Conservation (phyloP, 2,888 invertebrate genomes). For the Epinotia demarniana region DNA sequence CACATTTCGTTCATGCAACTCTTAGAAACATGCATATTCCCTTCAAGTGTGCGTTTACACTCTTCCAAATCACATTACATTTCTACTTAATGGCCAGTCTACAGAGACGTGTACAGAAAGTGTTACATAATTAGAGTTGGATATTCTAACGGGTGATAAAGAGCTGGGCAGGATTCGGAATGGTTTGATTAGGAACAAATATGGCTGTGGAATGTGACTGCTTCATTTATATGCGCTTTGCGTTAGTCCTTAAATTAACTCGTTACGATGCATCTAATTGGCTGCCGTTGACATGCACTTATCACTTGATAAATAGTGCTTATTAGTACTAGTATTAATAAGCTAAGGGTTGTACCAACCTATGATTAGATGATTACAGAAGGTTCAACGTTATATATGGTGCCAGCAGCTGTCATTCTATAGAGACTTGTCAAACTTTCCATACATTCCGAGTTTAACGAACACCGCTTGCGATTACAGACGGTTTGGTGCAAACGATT, state of each 20-base stretch:
- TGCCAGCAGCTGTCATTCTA: too few relatives aligned
- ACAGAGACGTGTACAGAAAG: slow-evolving; percentile 27
- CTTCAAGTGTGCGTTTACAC: neutral
- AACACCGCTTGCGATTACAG: too few relatives aligned
- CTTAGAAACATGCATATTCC: neutral
- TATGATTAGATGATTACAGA: too few relatives aligned
- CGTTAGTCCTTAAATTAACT: slow-evolving; percentile 13
- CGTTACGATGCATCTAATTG: slow-evolving; percentile 7
- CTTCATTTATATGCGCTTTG: slow-evolving; percentile 28
- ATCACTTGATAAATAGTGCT: neutral
- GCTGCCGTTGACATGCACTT: neutral
- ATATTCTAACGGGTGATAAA: slow-evolving; percentile 36
- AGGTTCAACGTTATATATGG: too few relatives aligned
- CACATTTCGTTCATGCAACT: neutral
- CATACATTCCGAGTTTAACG: too few relatives aligned
- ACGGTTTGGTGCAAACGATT: too few relatives aligned
- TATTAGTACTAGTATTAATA: too few relatives aligned
- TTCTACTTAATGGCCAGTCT: slow-evolving; percentile 29
- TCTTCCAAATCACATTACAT: slow-evolving; percentile 13
- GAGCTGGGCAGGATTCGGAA: slow-evolving; percentile 6
- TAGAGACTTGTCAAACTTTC: too few relatives aligned
- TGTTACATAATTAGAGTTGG: slow-evolving; percentile 36
- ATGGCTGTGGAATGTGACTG: slow-evolving; percentile 21
- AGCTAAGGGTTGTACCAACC: too few relatives aligned
- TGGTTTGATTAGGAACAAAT: slow-evolving; percentile 31